Evolutionary conservation across 2,888 invertebrate species (phyloP), one percentile per base, ranked within the genome.

Genomic region (Athalia rosae): DNA sequence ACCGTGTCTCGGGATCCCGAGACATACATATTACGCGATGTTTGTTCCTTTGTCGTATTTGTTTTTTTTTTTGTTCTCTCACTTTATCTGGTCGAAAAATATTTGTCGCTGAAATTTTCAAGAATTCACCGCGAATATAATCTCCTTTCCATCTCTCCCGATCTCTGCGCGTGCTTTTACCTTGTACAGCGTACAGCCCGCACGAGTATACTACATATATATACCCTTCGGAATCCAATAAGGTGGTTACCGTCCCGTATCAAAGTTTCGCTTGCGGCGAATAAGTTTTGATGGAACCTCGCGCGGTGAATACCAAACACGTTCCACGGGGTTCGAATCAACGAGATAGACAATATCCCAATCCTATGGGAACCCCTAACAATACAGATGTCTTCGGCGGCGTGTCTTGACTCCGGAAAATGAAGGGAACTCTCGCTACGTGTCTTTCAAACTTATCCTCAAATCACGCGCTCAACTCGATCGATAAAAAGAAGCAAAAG

Each of bases 251-350:
- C 71, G 79, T 77, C 81, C 76, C 78, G 80, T 83, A 83, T 85
- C 83, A 82, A 86, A 86, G 82, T 86, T 86, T 83, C 80, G 76
- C 80, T 78, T 79, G 80, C 82, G 83, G 83, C 80, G 84, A 84
- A 81, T 83, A 85, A 88, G 83, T 88, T 88, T 87, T 85, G 85
- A 87, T 85, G 83, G 84, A 80, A 81, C 82, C 82, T 76, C 81
- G 82, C 79, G 78, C 78, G 80, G 80, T 85, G 88, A 89, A 88
- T 89, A 87, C 86, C 82, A 85, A 87, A 83, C 85, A 48, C 50
- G 15, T 61, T 28, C 28, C 28, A 28, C 28, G 28, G 28, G 28
- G 28, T 28, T 28, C 62, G 74, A 74, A 74, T 62, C 61, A 74
- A 74, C 74, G 74, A 74, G 74, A 74, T 74, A 74, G 74, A 74